Percentiles rank a stretch among this genome's conserved stretches.
phyloP scores from a whole-genome alignment of 2,113 vertebrate species.

The Embiotoca jacksoni region DNA sequence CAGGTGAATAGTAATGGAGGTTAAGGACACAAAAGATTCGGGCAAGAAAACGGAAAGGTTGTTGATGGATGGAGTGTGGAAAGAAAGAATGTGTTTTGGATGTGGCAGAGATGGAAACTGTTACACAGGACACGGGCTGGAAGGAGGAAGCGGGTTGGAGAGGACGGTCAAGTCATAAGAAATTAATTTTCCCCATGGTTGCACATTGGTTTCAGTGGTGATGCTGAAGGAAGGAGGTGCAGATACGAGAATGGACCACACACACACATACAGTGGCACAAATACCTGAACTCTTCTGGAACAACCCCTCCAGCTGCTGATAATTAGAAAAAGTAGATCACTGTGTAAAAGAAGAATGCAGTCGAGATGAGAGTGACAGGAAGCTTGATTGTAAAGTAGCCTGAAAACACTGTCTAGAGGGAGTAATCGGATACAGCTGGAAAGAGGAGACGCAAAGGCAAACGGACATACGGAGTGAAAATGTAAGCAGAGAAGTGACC shows the following conservation, averaged over 20 bases:
- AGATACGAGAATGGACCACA: slow-evolving; percentile 26
- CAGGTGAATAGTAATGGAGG: slow-evolving; percentile 52
- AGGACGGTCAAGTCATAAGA: slow-evolving; percentile 43
- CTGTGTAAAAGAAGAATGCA: slow-evolving; percentile 4
- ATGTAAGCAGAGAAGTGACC: background rate
- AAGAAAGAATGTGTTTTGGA: slow-evolving; percentile 6
- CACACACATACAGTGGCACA: slow-evolving; percentile 1
- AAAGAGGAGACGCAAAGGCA: background rate
- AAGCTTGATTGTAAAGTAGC: slow-evolving; percentile 1
- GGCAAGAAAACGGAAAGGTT: background rate
- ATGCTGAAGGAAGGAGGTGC: slow-evolving; percentile 16
- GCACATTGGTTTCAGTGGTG: slow-evolving; percentile 45
- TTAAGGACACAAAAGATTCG: slow-evolving; percentile 7
- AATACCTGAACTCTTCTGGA: slow-evolving; percentile 25
- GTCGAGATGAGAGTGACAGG: no score
- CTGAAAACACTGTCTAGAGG: background rate
- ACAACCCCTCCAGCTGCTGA: slow-evolving; percentile 16
- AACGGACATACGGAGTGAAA: background rate
- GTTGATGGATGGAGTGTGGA: slow-evolving; percentile 21
- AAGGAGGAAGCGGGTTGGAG: slow-evolving; percentile 16
- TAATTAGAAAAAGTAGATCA: slow-evolving; percentile 43
- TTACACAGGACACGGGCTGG: slow-evolving; percentile 16
- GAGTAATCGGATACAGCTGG: background rate
- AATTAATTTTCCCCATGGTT: slow-evolving; percentile 74
- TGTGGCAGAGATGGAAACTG: slow-evolving; percentile 2